phyloP scores from a whole-genome alignment of 2,113 vertebrate genomes.

The Terrapene triunguis region DNA sequence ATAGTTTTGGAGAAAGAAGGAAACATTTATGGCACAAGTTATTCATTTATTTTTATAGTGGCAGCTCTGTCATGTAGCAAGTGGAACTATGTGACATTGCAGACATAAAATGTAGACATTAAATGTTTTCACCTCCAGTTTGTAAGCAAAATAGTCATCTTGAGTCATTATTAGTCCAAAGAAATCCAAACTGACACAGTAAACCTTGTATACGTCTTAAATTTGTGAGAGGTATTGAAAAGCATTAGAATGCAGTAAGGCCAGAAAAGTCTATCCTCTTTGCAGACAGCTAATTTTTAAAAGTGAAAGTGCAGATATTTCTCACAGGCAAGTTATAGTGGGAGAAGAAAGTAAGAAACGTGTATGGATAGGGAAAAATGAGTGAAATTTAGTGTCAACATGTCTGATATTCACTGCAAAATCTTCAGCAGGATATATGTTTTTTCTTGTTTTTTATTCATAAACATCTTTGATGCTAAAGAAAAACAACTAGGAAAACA shows the following conservation, averaged over 20 bases:
- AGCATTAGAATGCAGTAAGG: not conserved
- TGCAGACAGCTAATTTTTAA: not conserved
- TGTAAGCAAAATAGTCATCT: not conserved
- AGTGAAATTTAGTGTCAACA: not conserved
- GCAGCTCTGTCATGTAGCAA: not conserved
- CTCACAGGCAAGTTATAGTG: not conserved
- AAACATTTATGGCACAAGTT: not conserved
- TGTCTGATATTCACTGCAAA: not conserved
- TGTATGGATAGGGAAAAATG: not conserved
- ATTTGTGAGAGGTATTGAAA: not conserved
- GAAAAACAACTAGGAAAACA: not conserved
- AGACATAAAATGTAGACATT: not conserved
- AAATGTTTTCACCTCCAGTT: not conserved
- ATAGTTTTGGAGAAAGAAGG: not conserved
- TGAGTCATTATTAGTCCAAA: not conserved
- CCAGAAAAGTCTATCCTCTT: not conserved
- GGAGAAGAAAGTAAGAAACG: not conserved
- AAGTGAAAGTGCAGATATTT: not conserved
- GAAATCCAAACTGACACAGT: not conserved
- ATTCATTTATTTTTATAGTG: not conserved
- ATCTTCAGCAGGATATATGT: not conserved
- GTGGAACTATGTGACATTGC: not conserved
- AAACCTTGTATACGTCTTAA: not conserved
- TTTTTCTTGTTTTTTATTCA: not conserved
- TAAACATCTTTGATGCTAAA: not conserved